Evolutionary conservation across 2,888 invertebrate species (phyloP).

Genomic region (Willowsia nigromaculata): DNA sequence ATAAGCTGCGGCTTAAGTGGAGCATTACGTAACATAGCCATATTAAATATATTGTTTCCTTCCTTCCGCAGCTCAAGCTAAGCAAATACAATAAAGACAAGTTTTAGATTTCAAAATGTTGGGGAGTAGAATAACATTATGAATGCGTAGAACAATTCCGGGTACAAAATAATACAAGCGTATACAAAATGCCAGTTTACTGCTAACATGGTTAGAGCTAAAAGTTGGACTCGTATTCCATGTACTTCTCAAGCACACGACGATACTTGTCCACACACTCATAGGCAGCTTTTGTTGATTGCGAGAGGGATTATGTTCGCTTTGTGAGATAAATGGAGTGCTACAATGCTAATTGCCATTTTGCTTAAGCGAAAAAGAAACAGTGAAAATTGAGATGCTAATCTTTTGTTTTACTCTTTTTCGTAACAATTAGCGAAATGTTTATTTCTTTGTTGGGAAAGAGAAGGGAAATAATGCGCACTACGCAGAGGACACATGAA

Average conservation of each 20-base stretch:
- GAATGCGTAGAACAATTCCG: not conserved
- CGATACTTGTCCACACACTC: no score
- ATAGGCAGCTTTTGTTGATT: not conserved
- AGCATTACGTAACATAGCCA: conserved; percentile 11
- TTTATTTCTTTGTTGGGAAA: not conserved
- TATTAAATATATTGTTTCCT: conserved; percentile 1
- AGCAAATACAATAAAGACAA: not conserved
- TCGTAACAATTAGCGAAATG: conserved; percentile 17
- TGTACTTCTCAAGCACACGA: no score
- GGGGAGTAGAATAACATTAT: not conserved
- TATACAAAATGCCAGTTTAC: no score
- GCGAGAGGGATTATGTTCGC: not conserved
- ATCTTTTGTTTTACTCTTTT: conserved; percentile 19
- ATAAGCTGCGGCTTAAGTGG: conserved; percentile 27
- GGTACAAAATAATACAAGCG: no score
- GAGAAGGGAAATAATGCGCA: not conserved
- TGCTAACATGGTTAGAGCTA: no score
- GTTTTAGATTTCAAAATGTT: not conserved
- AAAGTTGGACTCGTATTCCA: no score
- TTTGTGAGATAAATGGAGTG: not conserved
- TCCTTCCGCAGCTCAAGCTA: not conserved
- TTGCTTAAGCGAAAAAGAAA: not conserved
- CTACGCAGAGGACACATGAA: not conserved
- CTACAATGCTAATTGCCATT: conserved; percentile 25
- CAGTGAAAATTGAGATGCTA: conserved; percentile 24